A percentile compares a stretch with the other conserved stretches of the same genome.
phyloP scores from a whole-genome alignment of 2,797 vertebrate species.

The Harpagifer antarcticus region DNA sequence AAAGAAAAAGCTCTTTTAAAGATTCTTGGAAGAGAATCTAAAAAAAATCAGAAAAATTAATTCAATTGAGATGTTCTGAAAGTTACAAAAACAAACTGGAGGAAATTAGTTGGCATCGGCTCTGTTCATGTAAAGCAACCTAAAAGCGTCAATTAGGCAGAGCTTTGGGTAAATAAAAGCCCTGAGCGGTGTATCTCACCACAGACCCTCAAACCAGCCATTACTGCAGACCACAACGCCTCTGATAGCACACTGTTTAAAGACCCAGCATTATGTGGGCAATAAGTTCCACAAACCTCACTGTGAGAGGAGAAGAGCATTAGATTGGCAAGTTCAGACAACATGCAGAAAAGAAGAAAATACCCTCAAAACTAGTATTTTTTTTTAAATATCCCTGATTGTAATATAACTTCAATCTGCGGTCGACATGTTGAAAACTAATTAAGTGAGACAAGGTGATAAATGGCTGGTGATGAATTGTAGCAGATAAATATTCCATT shows the following conservation, averaged over 20 bases:
- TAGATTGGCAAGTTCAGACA: constrained; percentile 52
- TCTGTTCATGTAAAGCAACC: constrained; percentile 47
- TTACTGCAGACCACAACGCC: constrained; percentile 72
- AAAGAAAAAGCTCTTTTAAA: constrained; percentile 16
- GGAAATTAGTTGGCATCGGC: constrained; percentile 40
- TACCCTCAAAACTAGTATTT: constrained; percentile 31
- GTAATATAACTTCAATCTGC: constrained; percentile 8
- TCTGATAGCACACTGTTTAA: constrained; percentile 74
- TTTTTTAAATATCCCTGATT: background rate
- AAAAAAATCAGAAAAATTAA: background rate
- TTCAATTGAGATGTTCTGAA: constrained; percentile 22
- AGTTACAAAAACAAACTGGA: constrained; percentile 44
- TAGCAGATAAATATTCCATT: constrained; percentile 20
- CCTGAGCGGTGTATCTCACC: constrained; percentile 57
- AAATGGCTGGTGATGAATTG: constrained; percentile 6
- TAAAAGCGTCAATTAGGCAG: constrained; percentile 65
- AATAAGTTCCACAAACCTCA: constrained; percentile 64
- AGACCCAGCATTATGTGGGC: constrained; percentile 73
- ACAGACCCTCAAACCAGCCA: constrained; percentile 70
- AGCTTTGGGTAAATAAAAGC: constrained; percentile 71
- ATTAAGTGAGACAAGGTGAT: constrained; percentile 14
- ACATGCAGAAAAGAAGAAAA: constrained; percentile 28
- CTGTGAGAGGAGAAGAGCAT: constrained; percentile 35
- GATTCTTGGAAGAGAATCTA: constrained; percentile 31
- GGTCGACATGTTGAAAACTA: constrained; percentile 17